Percentiles rank a stretch among this genome's conserved stretches.
These are phyloP conservation scores for Megaceryle maxima DNA, from an alignment of 2,113 vertebrate genomes.

Conservation along the genomic window DNA sequence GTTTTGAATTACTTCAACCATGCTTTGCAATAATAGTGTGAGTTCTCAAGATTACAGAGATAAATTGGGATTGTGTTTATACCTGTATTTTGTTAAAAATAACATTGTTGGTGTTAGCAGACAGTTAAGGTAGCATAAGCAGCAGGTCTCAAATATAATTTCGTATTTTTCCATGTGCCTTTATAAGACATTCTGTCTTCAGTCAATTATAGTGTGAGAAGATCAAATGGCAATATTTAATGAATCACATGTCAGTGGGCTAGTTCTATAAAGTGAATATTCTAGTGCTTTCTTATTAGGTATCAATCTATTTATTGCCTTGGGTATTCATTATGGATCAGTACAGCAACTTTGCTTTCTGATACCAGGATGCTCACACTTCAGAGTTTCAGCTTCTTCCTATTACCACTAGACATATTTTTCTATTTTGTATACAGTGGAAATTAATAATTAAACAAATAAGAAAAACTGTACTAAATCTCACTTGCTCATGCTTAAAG, in stretches of 20 bases:
- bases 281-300: neutral
- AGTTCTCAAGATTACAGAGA: neutral
- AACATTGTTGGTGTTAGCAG: neutral
- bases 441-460: neutral
- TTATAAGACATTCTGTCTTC: neutral
- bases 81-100: neutral
- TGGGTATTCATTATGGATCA: neutral
- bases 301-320: neutral
- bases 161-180: neutral
- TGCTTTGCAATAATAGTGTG: neutral
- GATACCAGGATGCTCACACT: too few species aligned
- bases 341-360: neutral
- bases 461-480: neutral
- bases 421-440: neutral
- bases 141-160: neutral
- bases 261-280: neutral
- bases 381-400: neutral
- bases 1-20: neutral
- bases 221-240: slow-evolving; percentile 16
- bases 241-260: neutral
- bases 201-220: neutral
- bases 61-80: neutral
- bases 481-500: accelerated
- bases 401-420: neutral
- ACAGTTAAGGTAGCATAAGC: neutral